Percentiles rank a stretch among this genome's conserved stretches.
phyloP scores from a whole-genome alignment of 2,113 vertebrate species.

The Sylvicapra grimmia region DNA sequence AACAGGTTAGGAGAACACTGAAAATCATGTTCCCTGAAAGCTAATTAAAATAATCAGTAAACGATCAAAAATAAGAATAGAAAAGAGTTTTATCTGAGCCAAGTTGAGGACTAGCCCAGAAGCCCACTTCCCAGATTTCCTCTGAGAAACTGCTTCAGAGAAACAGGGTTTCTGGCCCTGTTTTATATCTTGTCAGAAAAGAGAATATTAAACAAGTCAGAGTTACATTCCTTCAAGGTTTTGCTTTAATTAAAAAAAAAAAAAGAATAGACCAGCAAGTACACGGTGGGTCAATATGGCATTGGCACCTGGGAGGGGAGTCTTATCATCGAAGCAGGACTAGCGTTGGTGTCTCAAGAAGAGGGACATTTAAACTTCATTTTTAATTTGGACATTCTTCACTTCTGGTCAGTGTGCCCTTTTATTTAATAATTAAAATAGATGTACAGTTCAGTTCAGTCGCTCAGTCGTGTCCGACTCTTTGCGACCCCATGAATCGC shows the following conservation, averaged over 20 bases:
- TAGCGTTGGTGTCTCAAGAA: neutral
- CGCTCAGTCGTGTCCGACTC: no score
- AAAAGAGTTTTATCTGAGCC: neutral
- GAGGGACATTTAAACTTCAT: neutral
- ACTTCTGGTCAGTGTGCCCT: neutral
- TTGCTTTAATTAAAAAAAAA: neutral
- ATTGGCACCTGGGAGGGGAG: neutral
- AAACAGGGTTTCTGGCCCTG: neutral
- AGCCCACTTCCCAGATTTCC: neutral
- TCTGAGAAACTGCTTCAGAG: neutral
- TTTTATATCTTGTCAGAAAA: neutral
- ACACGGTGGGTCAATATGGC: rapidly evolving
- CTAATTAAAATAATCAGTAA: neutral
- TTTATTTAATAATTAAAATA: neutral
- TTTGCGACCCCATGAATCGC: no score
- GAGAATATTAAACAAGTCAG: neutral
- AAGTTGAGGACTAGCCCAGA: neutral
- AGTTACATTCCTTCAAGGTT: neutral
- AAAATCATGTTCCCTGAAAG: neutral
- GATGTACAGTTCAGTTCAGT: neutral
- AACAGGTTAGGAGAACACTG: neutral
- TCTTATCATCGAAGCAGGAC: neutral
- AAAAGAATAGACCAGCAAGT: neutral
- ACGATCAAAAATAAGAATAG: neutral
- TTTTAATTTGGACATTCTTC: neutral